Conservation (phyloP, 2,113 vertebrate species). For the Lophura nycthemera region DNA sequence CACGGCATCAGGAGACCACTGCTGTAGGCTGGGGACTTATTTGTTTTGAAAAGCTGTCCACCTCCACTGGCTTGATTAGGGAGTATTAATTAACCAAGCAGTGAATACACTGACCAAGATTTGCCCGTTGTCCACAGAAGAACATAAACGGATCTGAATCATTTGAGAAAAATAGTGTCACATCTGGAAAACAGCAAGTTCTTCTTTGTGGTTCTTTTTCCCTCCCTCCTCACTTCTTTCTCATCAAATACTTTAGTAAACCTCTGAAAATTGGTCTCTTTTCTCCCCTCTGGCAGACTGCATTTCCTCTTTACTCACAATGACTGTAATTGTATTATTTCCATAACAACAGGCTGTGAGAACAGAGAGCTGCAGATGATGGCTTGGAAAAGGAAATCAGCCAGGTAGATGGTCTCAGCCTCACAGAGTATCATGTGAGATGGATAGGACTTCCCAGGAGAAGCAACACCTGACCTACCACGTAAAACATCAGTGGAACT, state of each 20-base stretch:
- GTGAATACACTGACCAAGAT: neutral
- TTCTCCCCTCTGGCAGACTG: neutral
- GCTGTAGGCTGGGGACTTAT: neutral
- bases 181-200: neutral
- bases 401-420: neutral
- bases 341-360: slow-evolving; percentile 59
- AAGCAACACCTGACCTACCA: neutral
- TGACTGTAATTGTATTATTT: slow-evolving; percentile 54
- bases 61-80: neutral
- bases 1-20: neutral
- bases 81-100: neutral
- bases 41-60: slow-evolving; percentile 29
- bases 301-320: slow-evolving; percentile 8
- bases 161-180: neutral
- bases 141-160: neutral
- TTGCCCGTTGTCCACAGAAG: neutral
- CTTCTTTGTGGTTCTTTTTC: neutral
- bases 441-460: neutral
- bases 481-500: neutral
- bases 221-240: neutral
- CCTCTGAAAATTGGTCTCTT: neutral
- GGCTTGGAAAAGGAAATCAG: neutral
- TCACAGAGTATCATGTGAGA: neutral
- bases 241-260: neutral
- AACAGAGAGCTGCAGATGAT: neutral